Base-by-base conservation (phyloP, 2,888 invertebrate species). In the Catocala sponsa region DNA sequence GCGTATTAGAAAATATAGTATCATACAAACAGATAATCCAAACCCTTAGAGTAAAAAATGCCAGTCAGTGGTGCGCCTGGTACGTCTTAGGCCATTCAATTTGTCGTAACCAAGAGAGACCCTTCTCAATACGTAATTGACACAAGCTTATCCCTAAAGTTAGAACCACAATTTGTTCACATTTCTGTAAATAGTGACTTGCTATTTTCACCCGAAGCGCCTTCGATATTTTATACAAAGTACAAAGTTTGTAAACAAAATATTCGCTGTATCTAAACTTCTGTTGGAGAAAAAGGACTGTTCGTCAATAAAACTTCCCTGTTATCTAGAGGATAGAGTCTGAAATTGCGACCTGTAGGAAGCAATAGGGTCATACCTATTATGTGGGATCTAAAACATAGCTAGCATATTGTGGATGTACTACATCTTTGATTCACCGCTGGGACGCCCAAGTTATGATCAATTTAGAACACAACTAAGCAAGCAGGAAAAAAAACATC, bases 91-190 rank as follows among this genome's bases (percentile, higher is more conserved):
- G 85, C 88, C 90, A 89, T 90, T 90, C 91, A 90, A 90, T 92
- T 92, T 91, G 90, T 92, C 90, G 86, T 83, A 78, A 69, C 78
- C 81, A 80, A 81, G 80, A 79, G 79, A 76, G 82, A 92, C 93
- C 92, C 92, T 92, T 85, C 90, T 91, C 92, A 92, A 89, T 91
- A 81, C 86, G 87, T 92, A 92, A 92, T 92, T 92, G 92, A 92
- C 92, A 91, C 86, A 85, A 86, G 92, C 89, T 92, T 91, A 92
- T 90, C 91, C 89, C 85, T 80, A 78, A 88, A 91, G 82, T 91
- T 88, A 86, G 88, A 87, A 80, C 85, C 88, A 85, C 91, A 89
- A 90, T 92, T 91, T 90, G 89, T 91, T 89, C 89, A 85, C 85
- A 86, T 85, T 85, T 85, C 80, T 84, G 80, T 84, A 83, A 85